A percentile compares a stretch with the other conserved stretches of the same genome.
Evolutionary conservation across 2,113 vertebrate species (phyloP).

Genomic region (Podilymbus podiceps): DNA sequence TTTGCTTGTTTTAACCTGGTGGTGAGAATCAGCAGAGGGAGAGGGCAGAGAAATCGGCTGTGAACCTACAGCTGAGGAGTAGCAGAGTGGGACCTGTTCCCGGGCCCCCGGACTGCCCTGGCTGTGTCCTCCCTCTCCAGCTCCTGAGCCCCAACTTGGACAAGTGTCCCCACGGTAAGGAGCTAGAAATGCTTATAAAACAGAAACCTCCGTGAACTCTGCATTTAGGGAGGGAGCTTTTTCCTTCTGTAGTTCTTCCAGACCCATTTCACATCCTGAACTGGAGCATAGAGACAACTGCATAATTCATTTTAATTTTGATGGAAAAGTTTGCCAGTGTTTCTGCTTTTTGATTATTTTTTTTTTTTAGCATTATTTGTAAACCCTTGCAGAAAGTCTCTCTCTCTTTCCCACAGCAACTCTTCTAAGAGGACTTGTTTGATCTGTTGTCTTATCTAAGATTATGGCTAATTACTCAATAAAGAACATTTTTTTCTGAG

Average conservation of each 20-base stretch:
- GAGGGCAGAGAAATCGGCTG: neutral
- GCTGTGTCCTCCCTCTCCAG: neutral
- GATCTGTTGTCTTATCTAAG: constrained; percentile 62
- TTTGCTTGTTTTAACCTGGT: neutral
- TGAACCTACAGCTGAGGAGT: neutral
- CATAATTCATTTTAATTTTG: neutral
- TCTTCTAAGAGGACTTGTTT: constrained; percentile 51
- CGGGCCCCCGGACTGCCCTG: neutral
- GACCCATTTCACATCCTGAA: neutral
- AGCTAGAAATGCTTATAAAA: neutral
- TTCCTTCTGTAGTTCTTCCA: neutral
- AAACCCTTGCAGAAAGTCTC: neutral
- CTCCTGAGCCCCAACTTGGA: neutral
- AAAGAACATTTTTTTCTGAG: neutral
- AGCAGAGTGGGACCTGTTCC: accelerated
- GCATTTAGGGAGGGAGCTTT: accelerated
- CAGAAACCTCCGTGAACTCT: neutral
- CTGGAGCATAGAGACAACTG: neutral
- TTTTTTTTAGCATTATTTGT: neutral
- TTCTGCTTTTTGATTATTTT: neutral
- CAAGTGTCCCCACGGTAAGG: accelerated
- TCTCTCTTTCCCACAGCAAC: neutral
- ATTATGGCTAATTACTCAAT: constrained; percentile 66
- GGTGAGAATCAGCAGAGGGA: neutral
- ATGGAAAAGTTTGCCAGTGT: neutral